Conservation (phyloP, 2,113 vertebrate species). For the Arothron firmamentum region DNA sequence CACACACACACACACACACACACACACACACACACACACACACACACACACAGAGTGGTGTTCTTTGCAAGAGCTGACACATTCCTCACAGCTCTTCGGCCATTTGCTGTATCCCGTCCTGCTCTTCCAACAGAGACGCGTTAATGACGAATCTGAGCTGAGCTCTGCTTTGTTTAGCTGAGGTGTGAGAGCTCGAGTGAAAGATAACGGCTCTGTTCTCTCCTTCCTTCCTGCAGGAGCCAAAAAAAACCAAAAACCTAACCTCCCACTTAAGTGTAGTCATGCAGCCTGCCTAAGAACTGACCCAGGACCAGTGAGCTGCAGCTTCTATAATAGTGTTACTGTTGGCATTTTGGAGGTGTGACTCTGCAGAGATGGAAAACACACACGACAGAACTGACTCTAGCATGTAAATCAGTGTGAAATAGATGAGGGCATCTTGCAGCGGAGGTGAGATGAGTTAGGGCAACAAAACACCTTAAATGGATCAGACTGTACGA, state of each 20-base stretch:
- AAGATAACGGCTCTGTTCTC: background rate
- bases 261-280: too few relatives aligned
- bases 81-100: conserved; percentile 26
- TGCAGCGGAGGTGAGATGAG: background rate
- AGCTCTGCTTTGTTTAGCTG: conserved; percentile 24
- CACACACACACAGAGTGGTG: conserved; percentile 21
- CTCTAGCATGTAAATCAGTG: too few relatives aligned
- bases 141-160: conserved; percentile 31
- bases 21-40: too few relatives aligned
- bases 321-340: background rate
- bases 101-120: conserved; percentile 1
- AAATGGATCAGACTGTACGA: background rate
- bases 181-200: conserved; percentile 24
- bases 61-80: conserved; percentile 45
- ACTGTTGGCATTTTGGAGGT: background rate
- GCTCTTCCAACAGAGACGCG: conserved; percentile 14
- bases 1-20: background rate
- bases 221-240: background rate
- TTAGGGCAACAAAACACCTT: background rate
- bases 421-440: background rate
- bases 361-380: background rate
- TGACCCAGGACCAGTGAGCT: background rate
- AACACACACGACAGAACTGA: background rate
- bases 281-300: background rate
- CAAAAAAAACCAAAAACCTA: background rate